phyloP scores from a whole-genome alignment of 1,140 invertebrate genomes.

The Drosophila erecta region DNA sequence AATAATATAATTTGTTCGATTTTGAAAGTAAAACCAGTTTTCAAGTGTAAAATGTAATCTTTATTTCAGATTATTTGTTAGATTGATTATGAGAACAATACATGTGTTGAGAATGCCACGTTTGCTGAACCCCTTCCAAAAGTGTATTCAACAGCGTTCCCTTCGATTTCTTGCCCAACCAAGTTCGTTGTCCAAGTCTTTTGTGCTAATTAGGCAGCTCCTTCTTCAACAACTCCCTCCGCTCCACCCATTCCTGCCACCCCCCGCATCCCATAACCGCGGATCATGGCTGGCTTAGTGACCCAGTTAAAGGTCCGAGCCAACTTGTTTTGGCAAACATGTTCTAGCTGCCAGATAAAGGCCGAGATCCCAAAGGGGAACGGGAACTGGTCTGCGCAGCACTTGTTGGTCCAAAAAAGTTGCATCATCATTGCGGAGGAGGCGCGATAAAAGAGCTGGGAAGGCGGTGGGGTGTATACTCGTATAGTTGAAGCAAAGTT shows the following conservation, averaged over 20 bases:
- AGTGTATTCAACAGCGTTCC: slow-evolving; percentile 3
- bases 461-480: not conserved
- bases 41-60: too few relatives aligned
- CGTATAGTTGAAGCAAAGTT: not conserved
- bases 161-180: not conserved
- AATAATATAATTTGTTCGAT: not conserved
- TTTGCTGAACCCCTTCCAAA: not conserved
- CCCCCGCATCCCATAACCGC: not conserved
- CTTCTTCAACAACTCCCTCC: not conserved
- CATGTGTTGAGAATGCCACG: not conserved
- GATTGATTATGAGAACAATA: not conserved
- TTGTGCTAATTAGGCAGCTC: slow-evolving; percentile 58
- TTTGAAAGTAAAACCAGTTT: too few relatives aligned
- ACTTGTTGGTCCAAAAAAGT: slow-evolving; percentile 56
- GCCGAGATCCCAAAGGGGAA: not conserved
- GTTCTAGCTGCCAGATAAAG: slow-evolving; percentile 51
- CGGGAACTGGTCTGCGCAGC: slow-evolving; percentile 56
- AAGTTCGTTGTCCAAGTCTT: slow-evolving; percentile 63
- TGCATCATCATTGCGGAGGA: slow-evolving; percentile 69
- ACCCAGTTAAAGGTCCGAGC: slow-evolving; percentile 76
- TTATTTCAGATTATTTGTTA: too few relatives aligned
- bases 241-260: not conserved
- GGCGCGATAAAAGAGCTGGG: slow-evolving; percentile 19
- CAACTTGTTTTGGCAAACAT: slow-evolving; percentile 76
- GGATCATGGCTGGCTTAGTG: slow-evolving; percentile 59